A percentile compares a stretch with the other conserved stretches of the same genome.
Evolutionary conservation across 2,888 invertebrate genomes (phyloP).

Genomic region (Chloroclysta siterata): DNA sequence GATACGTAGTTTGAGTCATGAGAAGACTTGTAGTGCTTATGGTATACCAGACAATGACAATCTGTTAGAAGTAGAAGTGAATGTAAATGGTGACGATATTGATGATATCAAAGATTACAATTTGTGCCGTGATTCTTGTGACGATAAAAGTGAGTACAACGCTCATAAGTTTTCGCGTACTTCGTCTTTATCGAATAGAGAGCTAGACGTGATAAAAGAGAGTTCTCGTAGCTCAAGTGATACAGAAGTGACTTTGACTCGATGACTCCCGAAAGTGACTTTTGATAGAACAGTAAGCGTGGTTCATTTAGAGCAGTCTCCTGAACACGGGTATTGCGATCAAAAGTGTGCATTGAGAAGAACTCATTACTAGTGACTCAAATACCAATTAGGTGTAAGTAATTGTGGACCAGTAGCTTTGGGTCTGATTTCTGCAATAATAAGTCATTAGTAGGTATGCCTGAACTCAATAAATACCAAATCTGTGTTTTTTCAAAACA

Average conservation of each 20-base stretch:
- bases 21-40: slow-evolving; percentile 69
- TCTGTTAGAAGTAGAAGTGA: slow-evolving; percentile 78
- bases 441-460: slow-evolving; percentile 37
- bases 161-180: slow-evolving; percentile 77
- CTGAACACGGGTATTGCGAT: slow-evolving; percentile 56
- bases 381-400: slow-evolving; percentile 53
- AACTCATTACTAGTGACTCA: slow-evolving; percentile 53
- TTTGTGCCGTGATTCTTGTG: slow-evolving; percentile 67
- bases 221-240: slow-evolving; percentile 83
- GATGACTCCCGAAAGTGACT: slow-evolving; percentile 81
- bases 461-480: slow-evolving; percentile 8
- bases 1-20: slow-evolving; percentile 78
- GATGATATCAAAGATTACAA: slow-evolving; percentile 72
- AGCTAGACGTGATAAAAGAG: slow-evolving; percentile 82
- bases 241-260: slow-evolving; percentile 80
- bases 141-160: slow-evolving; percentile 77
- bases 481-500: background rate
- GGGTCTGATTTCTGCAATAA: slow-evolving; percentile 58
- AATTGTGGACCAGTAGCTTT: slow-evolving; percentile 70
- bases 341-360: slow-evolving; percentile 56
- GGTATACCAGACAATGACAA: slow-evolving; percentile 66
- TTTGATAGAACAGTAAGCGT: slow-evolving; percentile 76
- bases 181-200: slow-evolving; percentile 79
- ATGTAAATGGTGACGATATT: slow-evolving; percentile 68
- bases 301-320: slow-evolving; percentile 70